Conservation (phyloP, 2,888 invertebrate genomes). For the Tetragonisca angustula region DNA sequence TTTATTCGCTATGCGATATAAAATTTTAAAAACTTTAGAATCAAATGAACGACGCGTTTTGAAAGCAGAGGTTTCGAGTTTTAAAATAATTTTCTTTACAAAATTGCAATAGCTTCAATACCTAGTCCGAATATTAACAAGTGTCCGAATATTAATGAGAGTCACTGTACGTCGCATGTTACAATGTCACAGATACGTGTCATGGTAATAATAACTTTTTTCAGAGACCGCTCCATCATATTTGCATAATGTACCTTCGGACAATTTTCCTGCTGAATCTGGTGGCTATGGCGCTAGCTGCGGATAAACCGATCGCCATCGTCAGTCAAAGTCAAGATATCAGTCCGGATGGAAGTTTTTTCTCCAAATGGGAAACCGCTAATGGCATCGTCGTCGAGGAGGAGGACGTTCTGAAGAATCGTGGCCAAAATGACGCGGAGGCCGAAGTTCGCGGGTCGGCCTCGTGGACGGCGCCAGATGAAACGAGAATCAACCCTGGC, state of each 20-base stretch:
- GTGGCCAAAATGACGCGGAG: slow-evolving; percentile 78
- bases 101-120: too few relatives aligned
- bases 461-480: slow-evolving; percentile 83
- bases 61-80: too few relatives aligned
- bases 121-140: too few relatives aligned
- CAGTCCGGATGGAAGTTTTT: slow-evolving; percentile 76
- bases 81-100: too few relatives aligned
- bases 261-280: slow-evolving; percentile 50
- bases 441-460: slow-evolving; percentile 79
- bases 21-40: too few relatives aligned
- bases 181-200: background rate
- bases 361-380: slow-evolving; percentile 73
- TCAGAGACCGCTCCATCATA: background rate
- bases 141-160: too few relatives aligned
- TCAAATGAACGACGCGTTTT: too few relatives aligned
- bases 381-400: slow-evolving; percentile 84
- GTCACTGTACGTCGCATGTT: background rate
- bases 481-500: slow-evolving; percentile 78
- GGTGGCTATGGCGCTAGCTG: slow-evolving; percentile 45
- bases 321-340: slow-evolving; percentile 74
- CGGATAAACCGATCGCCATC: slow-evolving; percentile 71
- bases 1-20: too few relatives aligned
- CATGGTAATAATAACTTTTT: background rate
- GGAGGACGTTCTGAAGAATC: slow-evolving; percentile 78
- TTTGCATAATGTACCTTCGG: slow-evolving; percentile 38